Conservation (phyloP, 2,113 vertebrate species). For the Suncus etruscus region DNA sequence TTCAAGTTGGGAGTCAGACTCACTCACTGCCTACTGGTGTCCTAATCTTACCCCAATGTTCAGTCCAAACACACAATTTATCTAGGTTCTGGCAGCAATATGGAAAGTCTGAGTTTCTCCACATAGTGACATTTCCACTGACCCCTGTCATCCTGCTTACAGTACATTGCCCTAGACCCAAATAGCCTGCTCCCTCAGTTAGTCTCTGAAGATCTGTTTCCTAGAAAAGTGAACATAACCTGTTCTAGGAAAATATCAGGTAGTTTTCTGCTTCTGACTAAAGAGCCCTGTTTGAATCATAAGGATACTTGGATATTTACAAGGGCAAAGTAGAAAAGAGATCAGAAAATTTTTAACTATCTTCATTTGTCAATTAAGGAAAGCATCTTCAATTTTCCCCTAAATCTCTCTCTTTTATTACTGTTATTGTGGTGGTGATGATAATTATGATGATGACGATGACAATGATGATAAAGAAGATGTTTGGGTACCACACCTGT, state of each 20-base stretch:
- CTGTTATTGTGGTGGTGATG: too few species aligned
- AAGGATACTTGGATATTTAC: neutral
- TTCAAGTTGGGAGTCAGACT: neutral
- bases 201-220: constrained; percentile 4
- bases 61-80: neutral
- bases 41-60: too few species aligned
- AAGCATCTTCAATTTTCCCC: neutral
- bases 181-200: neutral
- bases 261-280: constrained; percentile 29
- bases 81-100: accelerated
- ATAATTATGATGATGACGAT: too few species aligned
- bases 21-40: neutral
- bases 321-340: neutral
- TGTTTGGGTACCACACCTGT: too few species aligned
- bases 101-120: neutral
- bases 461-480: too few species aligned
- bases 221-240: neutral
- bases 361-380: neutral
- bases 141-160: neutral
- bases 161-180: neutral
- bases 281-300: constrained; percentile 3
- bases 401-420: too few species aligned
- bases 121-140: neutral
- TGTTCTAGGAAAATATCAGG: neutral
- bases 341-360: neutral